Percentiles rank a stretch among this genome's conserved stretches.
These are phyloP conservation scores for Andrena camellia DNA, from an alignment of 2,888 invertebrate species.

Conservation along the genomic window DNA sequence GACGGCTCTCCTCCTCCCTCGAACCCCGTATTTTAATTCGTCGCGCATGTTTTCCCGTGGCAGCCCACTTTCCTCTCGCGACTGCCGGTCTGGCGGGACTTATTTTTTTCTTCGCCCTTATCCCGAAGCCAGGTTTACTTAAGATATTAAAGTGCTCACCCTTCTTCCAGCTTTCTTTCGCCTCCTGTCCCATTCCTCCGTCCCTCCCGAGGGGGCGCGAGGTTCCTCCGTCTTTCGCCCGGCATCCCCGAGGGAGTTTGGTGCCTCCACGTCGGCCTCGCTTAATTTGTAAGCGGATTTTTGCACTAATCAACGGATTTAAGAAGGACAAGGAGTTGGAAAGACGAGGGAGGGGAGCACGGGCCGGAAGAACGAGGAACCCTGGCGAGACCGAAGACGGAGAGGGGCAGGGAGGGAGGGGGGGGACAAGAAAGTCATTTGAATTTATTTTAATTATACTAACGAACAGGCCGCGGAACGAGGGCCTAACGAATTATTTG, in stretches of 20 bases:
- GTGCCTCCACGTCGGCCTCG: constrained; percentile 78
- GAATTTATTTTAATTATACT: constrained; percentile 85
- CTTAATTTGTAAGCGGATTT: constrained; percentile 85
- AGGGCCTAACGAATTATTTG: constrained; percentile 85
- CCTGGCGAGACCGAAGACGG: constrained; percentile 68
- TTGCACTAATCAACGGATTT: constrained; percentile 85
- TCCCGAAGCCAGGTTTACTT: constrained; percentile 81
- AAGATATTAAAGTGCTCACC: constrained; percentile 84
- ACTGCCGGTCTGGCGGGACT: constrained; percentile 72
- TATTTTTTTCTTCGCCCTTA: constrained; percentile 78
- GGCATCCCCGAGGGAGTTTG: constrained; percentile 65
- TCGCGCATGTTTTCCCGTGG: constrained; percentile 79
- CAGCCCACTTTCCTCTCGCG: constrained; percentile 46
- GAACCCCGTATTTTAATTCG: constrained; percentile 80
- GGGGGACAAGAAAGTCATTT: constrained; percentile 83
- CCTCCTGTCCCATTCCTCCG: constrained; percentile 58
- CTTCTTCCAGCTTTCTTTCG: constrained; percentile 54
- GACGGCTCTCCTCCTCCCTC: constrained; percentile 34
- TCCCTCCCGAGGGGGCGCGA: constrained; percentile 54
- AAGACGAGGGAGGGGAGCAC: background rate
- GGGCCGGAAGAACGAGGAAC: constrained; percentile 19
- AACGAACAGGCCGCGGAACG: constrained; percentile 81
- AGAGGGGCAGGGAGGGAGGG: constrained; percentile 67
- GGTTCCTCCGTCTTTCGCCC: constrained; percentile 40
- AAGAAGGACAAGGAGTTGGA: constrained; percentile 72